Percentiles rank a stretch among this genome's conserved stretches.
phyloP scores from a whole-genome alignment of 2,113 vertebrate genomes.

The Noctilio leporinus region DNA sequence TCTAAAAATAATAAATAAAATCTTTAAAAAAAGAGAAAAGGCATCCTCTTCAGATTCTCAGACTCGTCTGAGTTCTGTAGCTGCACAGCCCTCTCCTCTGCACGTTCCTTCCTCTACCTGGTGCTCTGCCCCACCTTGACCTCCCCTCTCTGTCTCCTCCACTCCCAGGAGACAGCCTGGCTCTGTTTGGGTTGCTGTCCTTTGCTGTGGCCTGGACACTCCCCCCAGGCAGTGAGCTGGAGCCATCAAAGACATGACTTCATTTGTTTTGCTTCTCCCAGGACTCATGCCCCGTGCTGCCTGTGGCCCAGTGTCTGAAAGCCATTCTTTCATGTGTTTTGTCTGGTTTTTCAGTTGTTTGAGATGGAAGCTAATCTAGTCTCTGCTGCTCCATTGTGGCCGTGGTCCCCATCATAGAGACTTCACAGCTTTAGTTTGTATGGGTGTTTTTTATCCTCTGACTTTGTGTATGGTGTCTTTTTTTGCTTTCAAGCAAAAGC shows the following conservation, averaged over 20 bases:
- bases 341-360: background rate
- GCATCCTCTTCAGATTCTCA: background rate
- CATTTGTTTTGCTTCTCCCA: background rate
- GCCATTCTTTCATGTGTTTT: background rate
- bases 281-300: background rate
- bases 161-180: background rate
- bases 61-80: background rate
- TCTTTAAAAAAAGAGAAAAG: too few species aligned
- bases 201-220: background rate
- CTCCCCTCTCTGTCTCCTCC: background rate
- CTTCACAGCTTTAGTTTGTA: background rate
- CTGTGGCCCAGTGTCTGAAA: background rate
- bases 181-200: background rate
- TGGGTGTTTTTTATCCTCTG: background rate
- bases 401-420: background rate
- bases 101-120: background rate
- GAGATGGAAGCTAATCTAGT: background rate
- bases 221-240: background rate
- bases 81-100: background rate
- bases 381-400: background rate
- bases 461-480: background rate
- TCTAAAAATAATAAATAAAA: too few species aligned
- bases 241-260: background rate
- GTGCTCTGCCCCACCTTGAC: background rate
- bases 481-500: background rate